phyloP scores from a whole-genome alignment of 2,113 vertebrate species.

The Rana temporaria region DNA sequence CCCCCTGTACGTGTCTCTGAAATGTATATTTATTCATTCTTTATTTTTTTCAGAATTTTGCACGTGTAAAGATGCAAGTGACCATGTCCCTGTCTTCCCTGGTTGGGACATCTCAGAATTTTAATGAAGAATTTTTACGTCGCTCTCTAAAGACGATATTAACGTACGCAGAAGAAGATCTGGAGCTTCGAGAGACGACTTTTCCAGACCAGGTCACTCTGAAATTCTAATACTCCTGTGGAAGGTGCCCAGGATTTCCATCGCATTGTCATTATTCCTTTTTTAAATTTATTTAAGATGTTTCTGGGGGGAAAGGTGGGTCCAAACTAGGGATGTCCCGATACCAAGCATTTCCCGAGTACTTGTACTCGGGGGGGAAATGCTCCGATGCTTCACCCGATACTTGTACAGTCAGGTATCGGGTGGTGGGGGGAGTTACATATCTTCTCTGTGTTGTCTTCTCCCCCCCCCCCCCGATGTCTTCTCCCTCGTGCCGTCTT shows the following conservation, averaged over 20 bases:
- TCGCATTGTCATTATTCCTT: background rate
- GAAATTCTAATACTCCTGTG: background rate
- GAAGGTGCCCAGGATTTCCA: background rate
- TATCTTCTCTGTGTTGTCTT: too few species aligned
- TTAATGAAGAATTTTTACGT: conserved; percentile 94
- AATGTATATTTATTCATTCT: conserved; percentile 34
- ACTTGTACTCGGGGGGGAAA: too few species aligned
- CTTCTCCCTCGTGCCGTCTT: too few species aligned
- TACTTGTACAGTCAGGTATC: too few species aligned
- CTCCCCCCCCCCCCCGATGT: too few species aligned
- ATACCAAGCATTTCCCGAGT: too few species aligned
- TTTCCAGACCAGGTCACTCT: conserved; percentile 91
- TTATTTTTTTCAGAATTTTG: conserved; percentile 84
- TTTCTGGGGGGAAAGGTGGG: too few species aligned
- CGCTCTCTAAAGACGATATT: conserved; percentile 96
- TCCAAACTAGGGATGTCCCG: too few species aligned
- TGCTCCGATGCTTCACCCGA: too few species aligned
- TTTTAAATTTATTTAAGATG: background rate
- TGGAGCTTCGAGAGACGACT: conserved; percentile 92
- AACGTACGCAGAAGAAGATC: conserved; percentile 94
- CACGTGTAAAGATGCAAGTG: conserved; percentile 98
- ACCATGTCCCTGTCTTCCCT: conserved; percentile 98
- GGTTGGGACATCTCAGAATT: conserved; percentile 97
- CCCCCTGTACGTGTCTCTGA: background rate
- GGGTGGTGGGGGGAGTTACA: too few species aligned